phyloP scores from a whole-genome alignment of 2,113 vertebrate species.

The Sceloporus undulatus region DNA sequence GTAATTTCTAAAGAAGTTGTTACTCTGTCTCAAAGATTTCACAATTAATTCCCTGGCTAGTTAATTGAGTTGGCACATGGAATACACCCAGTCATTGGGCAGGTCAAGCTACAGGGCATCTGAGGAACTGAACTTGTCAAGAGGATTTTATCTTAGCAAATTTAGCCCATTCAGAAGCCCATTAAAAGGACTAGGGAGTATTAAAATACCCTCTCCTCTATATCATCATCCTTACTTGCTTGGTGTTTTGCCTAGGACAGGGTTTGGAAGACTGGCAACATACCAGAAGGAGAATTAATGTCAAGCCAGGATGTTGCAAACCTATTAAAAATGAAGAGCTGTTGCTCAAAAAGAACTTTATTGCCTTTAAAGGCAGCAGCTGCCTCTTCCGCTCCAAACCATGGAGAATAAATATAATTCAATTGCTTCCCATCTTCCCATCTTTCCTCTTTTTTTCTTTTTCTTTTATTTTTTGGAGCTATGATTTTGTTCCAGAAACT shows the following conservation, averaged over 20 bases:
- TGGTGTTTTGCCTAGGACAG: not conserved
- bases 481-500: conserved; percentile 7
- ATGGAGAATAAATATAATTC: not conserved
- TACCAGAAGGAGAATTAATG: not conserved
- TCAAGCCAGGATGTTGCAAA: conserved; percentile 6
- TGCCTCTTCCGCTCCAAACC: conserved; percentile 21
- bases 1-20: not conserved
- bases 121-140: conserved; percentile 46
- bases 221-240: not conserved
- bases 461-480: not conserved
- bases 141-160: conserved; percentile 13
- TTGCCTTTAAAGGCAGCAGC: conserved; percentile 69
- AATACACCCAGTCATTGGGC: conserved; percentile 29
- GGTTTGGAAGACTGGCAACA: not conserved
- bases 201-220: conserved; percentile 31
- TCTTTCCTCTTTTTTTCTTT: not conserved
- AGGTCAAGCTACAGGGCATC: conserved; percentile 44
- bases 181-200: too few species aligned
- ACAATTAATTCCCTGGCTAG: not conserved
- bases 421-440: not conserved
- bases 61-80: not conserved
- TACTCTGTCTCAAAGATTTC: conserved; percentile 37
- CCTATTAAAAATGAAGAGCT: not conserved
- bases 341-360: not conserved
- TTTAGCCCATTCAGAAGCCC: not conserved